A percentile compares a stretch with the other conserved stretches of the same genome.
These are phyloP conservation scores for Danio aesculapii DNA, from an alignment of 2,797 vertebrate species.

Conservation along the genomic window DNA sequence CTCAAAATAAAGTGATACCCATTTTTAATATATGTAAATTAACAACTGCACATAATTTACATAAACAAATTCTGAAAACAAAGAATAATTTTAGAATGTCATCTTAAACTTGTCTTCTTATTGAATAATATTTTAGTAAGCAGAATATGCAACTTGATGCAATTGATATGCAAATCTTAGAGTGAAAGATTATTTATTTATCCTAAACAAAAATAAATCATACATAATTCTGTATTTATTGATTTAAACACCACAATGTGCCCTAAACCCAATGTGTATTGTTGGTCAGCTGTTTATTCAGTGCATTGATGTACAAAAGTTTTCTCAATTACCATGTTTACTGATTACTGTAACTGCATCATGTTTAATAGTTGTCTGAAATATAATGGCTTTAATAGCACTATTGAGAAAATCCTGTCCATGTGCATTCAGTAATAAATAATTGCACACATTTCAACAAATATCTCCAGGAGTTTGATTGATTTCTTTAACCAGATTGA, in stretches of 20 bases:
- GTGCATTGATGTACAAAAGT: background rate
- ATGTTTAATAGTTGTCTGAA: conserved; percentile 12
- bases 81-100: no score
- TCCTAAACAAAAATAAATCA: background rate
- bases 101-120: no score
- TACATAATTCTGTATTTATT: background rate
- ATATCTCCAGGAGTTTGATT: conserved; percentile 46
- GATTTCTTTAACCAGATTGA: conserved; percentile 49
- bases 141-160: background rate
- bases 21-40: no score
- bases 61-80: no score
- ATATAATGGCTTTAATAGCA: conserved; percentile 1
- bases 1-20: no score
- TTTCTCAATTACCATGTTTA: background rate
- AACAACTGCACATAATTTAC: no score
- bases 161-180: background rate
- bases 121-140: no score
- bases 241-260: background rate
- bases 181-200: background rate
- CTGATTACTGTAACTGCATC: conserved; percentile 23
- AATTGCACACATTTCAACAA: conserved; percentile 12
- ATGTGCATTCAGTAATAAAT: conserved; percentile 40
- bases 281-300: background rate
- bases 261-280: background rate
- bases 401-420: conserved; percentile 8